A percentile compares a stretch with the other conserved stretches of the same genome.
phyloP scores from a whole-genome alignment of 2,797 vertebrate species.

The Mormyrus proboscirostris region DNA sequence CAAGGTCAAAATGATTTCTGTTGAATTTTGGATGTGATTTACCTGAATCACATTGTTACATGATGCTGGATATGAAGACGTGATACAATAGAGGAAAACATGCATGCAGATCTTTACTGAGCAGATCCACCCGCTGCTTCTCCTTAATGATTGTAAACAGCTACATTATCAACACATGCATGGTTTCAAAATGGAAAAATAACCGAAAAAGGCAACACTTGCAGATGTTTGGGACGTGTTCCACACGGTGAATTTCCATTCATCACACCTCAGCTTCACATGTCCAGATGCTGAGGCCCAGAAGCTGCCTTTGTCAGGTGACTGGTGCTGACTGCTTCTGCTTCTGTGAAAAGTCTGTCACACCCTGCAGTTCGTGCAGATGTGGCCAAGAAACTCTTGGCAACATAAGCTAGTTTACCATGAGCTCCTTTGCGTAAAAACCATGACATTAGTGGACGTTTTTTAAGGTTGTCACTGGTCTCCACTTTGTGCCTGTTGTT shows the following conservation, averaged over 20 bases:
- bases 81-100: background rate
- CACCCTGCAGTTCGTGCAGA: background rate
- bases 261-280: background rate
- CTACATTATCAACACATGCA: background rate
- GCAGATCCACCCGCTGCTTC: background rate
- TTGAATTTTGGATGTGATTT: background rate
- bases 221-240: background rate
- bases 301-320: constrained; percentile 11
- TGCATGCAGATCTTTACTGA: background rate
- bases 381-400: background rate
- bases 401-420: background rate
- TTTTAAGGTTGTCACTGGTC: background rate
- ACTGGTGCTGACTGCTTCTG: constrained; percentile 19
- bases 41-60: background rate
- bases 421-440: background rate
- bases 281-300: background rate
- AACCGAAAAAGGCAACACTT: background rate
- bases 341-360: background rate
- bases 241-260: background rate
- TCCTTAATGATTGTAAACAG: background rate
- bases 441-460: background rate
- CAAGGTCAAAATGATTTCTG: background rate
- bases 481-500: background rate
- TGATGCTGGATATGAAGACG: background rate
- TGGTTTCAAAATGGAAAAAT: background rate